Evolutionary conservation across 1,140 invertebrate genomes (phyloP).

Genomic region (Stenopsyche tienmushanensis): DNA sequence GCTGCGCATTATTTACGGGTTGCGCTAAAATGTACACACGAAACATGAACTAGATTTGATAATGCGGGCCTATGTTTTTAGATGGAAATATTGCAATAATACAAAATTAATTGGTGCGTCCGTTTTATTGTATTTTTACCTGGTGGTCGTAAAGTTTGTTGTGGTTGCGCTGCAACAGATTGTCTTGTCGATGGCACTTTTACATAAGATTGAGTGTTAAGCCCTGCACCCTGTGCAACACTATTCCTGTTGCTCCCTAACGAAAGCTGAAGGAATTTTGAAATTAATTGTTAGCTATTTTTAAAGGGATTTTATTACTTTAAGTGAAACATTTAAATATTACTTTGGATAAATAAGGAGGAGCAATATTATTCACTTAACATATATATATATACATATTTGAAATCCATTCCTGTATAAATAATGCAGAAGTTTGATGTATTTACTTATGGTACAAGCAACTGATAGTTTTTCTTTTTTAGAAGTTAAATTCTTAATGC

Average conservation of each 20-base stretch:
- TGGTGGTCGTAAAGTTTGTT: neutral
- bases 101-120: no score
- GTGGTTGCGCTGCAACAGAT: constrained; percentile 20
- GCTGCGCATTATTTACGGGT: constrained; percentile 2
- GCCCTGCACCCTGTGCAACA: neutral
- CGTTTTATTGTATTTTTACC: no score
- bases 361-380: no score
- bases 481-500: no score
- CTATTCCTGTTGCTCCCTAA: constrained; percentile 8
- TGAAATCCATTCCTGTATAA: no score
- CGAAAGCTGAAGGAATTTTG: constrained; percentile 20
- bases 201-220: constrained; percentile 29
- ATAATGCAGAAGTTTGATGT: no score
- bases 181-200: constrained; percentile 28
- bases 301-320: neutral
- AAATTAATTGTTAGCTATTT: neutral
- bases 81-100: neutral
- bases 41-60: neutral
- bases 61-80: neutral
- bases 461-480: no score
- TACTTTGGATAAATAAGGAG: no score
- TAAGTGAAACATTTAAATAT: neutral
- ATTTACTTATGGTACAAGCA: no score
- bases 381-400: no score
- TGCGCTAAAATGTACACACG: constrained; percentile 5